Conservation (phyloP, 2,113 vertebrate genomes). For the Peromyscus californicus region DNA sequence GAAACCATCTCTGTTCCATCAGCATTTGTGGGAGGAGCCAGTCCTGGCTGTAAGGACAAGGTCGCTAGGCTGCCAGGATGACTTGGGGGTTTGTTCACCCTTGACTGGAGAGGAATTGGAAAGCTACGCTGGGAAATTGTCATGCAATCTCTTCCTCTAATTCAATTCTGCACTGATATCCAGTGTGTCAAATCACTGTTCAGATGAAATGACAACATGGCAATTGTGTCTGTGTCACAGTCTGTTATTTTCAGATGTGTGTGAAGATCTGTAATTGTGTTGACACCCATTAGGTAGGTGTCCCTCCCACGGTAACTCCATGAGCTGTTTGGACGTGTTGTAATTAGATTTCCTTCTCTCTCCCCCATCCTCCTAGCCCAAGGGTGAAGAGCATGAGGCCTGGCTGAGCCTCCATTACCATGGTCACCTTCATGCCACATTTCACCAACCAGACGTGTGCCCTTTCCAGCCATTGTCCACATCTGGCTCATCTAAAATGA, state of each 20-base stretch:
- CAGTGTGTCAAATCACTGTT: constrained; percentile 54
- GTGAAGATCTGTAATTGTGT: constrained; percentile 47
- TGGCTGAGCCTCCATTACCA: neutral
- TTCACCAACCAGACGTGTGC: neutral
- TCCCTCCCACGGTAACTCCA: neutral
- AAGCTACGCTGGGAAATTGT: constrained; percentile 7
- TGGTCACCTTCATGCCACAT: fast-evolving
- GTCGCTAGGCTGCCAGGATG: neutral
- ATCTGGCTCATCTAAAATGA: neutral
- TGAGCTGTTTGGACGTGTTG: neutral
- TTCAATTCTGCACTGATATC: constrained; percentile 23
- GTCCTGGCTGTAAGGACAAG: neutral
- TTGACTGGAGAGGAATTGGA: neutral
- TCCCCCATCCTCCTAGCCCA: neutral
- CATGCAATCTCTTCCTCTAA: constrained; percentile 30
- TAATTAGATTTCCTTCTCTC: neutral
- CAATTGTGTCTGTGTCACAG: constrained; percentile 62
- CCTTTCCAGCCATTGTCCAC: neutral
- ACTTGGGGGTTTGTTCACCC: neutral
- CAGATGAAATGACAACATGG: constrained; percentile 53
- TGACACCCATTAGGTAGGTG: constrained; percentile 49
- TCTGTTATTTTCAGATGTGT: constrained; percentile 57
- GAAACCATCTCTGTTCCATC: fast-evolving
- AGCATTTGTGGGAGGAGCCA: neutral
- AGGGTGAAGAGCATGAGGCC: neutral